These are phyloP conservation scores for Corynorhinus townsendii DNA, from an alignment of 2,113 vertebrate species.

Conservation along the genomic window DNA sequence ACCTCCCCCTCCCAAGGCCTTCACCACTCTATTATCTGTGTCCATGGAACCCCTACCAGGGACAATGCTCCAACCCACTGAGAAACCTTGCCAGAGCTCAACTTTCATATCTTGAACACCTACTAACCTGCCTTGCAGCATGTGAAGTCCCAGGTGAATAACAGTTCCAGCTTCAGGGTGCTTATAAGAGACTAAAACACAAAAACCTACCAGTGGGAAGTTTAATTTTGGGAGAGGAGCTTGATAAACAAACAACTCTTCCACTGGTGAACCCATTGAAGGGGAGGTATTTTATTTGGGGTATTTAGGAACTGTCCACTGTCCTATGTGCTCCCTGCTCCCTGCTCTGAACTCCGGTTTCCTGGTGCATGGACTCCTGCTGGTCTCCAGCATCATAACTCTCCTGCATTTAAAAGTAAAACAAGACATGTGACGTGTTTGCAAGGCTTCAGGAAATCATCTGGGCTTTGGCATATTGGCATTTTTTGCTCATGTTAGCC, in stretches of 20 bases:
- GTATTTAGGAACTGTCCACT: not conserved
- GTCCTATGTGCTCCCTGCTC: not conserved
- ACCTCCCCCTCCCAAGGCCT: no score
- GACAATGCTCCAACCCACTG: not conserved
- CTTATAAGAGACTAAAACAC: not conserved
- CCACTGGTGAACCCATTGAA: not conserved
- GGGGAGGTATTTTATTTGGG: not conserved
- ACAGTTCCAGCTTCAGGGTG: not conserved
- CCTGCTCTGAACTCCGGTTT: not conserved
- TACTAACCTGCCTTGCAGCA: not conserved
- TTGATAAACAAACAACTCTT: not conserved
- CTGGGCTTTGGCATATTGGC: not conserved
- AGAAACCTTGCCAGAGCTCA: not conserved
- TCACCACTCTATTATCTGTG: no score
- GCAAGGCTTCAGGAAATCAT: not conserved
- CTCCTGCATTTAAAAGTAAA: not conserved
- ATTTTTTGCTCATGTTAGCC: not conserved
- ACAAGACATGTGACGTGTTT: not conserved
- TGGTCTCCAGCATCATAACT: not conserved
- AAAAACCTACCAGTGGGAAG: not conserved
- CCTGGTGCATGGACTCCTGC: not conserved
- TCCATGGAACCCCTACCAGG: no score
- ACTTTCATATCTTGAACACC: not conserved
- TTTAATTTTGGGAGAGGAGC: not conserved
- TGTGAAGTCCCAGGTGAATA: not conserved